Base-by-base conservation (phyloP, 2,888 invertebrate species). In the Drosophila fungiperda region DNA sequence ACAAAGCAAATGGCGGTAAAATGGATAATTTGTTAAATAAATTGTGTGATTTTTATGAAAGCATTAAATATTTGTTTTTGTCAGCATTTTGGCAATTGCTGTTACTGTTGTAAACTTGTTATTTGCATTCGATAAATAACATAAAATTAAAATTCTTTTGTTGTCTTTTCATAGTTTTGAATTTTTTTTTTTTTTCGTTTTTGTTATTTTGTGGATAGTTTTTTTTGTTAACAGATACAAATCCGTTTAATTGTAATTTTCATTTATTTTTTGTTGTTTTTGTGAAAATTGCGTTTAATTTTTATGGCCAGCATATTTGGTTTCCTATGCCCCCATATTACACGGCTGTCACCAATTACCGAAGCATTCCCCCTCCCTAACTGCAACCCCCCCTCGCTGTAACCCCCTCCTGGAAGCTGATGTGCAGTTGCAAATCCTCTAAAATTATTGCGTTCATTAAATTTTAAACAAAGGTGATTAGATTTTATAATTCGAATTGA, bases 1-100 rank as follows among this genome's bases (percentile, higher is more conserved):
- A 90, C 91, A 92, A 89, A 86, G 87, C 89, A 76, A 87, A 76
- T 80, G 50, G 58, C 77, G 82, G 79, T 82, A 73, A 80, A 91
- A 91, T 91, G 86, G 75, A 91, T 91, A 92, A 92, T 92, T 91
- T 91, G 92, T 91, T 91, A 90, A 92, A 91, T 92, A 91, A 91
- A 91, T 92, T 90, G 87, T 83, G 73, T 79, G 68, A 87, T 79
- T 87, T 87, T 86, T 83, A 71, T 74, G 73, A 68, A 72, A 53
- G 71, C 64, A 76, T 83, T 78, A 64, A 69, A 73, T 67, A 73
- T 75, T 68, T 68, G 67, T 67, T 53, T 36, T 69, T 68, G 72
- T 60, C 40, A 38, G 20, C 23, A 60, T 68, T 60, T 45, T 60
- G 52, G 52, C 42, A 40, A 20, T 53, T 36, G 55, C 55, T 54